phyloP scores from a whole-genome alignment of 2,888 invertebrate genomes.

The Tortricodes alternella region DNA sequence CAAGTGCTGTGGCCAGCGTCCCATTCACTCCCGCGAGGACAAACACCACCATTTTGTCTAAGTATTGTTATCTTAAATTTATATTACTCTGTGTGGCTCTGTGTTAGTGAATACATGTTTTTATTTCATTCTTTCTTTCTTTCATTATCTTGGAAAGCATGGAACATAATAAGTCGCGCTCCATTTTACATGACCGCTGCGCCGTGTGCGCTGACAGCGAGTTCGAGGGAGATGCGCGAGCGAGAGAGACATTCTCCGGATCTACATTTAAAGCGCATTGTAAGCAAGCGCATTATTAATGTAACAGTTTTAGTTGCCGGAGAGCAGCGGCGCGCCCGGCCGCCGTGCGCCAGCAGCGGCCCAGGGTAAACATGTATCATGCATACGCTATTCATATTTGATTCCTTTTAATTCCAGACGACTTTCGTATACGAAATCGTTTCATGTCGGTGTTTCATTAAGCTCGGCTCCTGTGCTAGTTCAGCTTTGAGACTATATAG shows the following conservation, averaged over 20 bases:
- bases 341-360: constrained; percentile 64
- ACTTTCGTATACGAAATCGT: constrained; percentile 61
- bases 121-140: too few relatives aligned
- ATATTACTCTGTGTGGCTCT: too few relatives aligned
- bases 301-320: constrained; percentile 81
- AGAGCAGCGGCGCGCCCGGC: constrained; percentile 68
- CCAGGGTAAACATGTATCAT: constrained; percentile 74
- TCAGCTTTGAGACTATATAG: constrained; percentile 15
- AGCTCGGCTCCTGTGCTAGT: constrained; percentile 30
- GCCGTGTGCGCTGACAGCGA: constrained; percentile 53
- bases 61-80: too few relatives aligned
- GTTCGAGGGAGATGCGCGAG: constrained; percentile 51
- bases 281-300: constrained; percentile 82
- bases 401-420: constrained; percentile 79
- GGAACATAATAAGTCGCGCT: constrained; percentile 64
- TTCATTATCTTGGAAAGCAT: constrained; percentile 69
- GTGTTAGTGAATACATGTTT: too few relatives aligned
- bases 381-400: constrained; percentile 78
- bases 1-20: too few relatives aligned
- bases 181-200: constrained; percentile 73
- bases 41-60: too few relatives aligned
- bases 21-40: too few relatives aligned
- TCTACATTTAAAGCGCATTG: constrained; percentile 83
- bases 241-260: constrained; percentile 63
- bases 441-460: constrained; percentile 49